Conservation (phyloP, 2,888 invertebrate species). For the Machimus atricapillus region DNA sequence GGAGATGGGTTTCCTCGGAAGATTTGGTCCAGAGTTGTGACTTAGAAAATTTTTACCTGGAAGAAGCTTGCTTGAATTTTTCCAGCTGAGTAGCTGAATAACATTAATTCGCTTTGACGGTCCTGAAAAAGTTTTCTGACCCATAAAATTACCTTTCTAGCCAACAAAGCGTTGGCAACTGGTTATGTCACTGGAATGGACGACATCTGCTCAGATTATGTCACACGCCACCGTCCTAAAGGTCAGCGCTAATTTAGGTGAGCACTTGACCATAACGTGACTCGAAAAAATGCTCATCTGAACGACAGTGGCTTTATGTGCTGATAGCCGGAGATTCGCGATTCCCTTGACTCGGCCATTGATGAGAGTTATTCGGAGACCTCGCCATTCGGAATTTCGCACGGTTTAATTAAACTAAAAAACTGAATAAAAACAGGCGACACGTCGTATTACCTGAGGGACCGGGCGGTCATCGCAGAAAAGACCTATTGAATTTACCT, state of each 20-base stretch:
- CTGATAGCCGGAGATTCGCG: background rate
- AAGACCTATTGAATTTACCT: background rate
- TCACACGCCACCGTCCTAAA: background rate
- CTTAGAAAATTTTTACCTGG: background rate
- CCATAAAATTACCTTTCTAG: background rate
- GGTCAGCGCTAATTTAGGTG: background rate
- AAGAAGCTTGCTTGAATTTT: background rate
- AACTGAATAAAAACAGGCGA: background rate
- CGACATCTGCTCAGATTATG: background rate
- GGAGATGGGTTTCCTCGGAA: background rate
- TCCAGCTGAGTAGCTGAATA: background rate
- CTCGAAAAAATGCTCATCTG: background rate
- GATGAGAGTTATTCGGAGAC: background rate
- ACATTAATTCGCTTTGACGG: background rate
- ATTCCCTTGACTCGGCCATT: background rate
- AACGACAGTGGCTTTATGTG: background rate
- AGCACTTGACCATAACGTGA: background rate
- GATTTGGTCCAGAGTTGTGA: background rate
- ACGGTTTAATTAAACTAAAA: background rate
- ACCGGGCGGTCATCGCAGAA: background rate
- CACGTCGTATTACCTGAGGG: background rate
- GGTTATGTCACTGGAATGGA: background rate
- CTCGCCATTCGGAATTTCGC: background rate
- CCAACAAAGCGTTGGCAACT: background rate
- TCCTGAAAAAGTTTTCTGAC: background rate